Base-by-base conservation (phyloP, 2,797 vertebrate genomes). In the Champsocephalus esox region DNA sequence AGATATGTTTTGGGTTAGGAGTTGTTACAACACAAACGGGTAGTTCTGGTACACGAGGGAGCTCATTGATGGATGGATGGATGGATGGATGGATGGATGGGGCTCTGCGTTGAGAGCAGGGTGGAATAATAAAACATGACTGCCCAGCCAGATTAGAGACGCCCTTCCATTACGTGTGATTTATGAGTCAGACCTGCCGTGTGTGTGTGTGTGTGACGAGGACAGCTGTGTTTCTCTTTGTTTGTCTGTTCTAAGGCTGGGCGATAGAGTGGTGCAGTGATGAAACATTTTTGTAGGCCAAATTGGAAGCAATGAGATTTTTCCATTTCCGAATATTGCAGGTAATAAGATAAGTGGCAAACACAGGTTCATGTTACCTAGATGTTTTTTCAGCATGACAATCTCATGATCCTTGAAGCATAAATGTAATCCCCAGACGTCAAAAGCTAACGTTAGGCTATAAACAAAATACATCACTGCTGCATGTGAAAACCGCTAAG, bases 111-210 rank as follows among this genome's bases (percentile, higher is more conserved):
- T 34, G 70, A 74, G 67, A 82, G 49, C 70, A 10, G 58, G 49
- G 24, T 51, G 70, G 65, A 81, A 70, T 75, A 86, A 84, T 49
- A 64, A 80, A 58, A 88, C 70, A 13, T 79, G 52, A 78, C 63
- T 75, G 75, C 59, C 59, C 44, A 19, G 82, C 10, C 70, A 85
- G 82, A 68, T 52, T 67, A 69, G 68, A 77, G 76, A 73, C 57
- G 17, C 49, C 70, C 75, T 51, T 83, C 69, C 57, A 64, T 84
- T 81, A 84, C 72, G 28, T 75, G 79, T 75, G 73, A 87, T 91
- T 92, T 81, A 83, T 84, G 83, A 88, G 72, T 83, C 84, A 77
- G 67, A 77, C 55, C 69, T 79, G 84, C 34, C 34, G 50, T 61
- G 19, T 79, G 72, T 43, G 19, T 79, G 72, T 43, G 43, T 38